A percentile compares a stretch with the other conserved stretches of the same genome.
Conservation (phyloP, 2,888 invertebrate species). For the Crematogaster levior region DNA sequence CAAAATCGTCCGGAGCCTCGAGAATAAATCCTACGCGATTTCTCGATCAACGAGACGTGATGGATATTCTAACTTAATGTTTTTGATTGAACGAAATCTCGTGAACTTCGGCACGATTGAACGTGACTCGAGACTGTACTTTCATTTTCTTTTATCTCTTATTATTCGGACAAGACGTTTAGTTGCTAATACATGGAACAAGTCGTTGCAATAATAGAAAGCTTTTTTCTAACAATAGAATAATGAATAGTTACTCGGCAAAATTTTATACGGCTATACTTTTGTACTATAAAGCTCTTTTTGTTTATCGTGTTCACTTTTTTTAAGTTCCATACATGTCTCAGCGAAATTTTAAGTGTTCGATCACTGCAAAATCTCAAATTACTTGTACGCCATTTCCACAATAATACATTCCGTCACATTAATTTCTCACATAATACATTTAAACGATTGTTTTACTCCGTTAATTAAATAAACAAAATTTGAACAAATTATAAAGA, state of each 20-base stretch:
- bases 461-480: background rate
- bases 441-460: background rate
- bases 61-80: too few relatives aligned
- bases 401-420: background rate
- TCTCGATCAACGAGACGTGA: background rate
- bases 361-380: background rate
- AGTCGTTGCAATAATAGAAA: background rate
- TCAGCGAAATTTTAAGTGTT: background rate
- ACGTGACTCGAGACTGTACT: background rate
- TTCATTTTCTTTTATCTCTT: background rate
- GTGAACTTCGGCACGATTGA: background rate
- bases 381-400: background rate
- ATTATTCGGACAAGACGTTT: background rate
- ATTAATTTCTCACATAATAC: background rate
- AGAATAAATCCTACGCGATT: background rate
- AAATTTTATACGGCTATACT: background rate
- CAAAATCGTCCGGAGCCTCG: background rate
- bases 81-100: background rate
- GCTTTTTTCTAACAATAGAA: background rate
- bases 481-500: background rate
- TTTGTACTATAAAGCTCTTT: background rate
- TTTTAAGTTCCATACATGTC: background rate
- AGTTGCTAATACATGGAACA: background rate
- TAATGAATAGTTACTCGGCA: background rate
- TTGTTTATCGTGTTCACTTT: background rate